phyloP scores from a whole-genome alignment of 1,140 invertebrate species.

The Platyura marginata region DNA sequence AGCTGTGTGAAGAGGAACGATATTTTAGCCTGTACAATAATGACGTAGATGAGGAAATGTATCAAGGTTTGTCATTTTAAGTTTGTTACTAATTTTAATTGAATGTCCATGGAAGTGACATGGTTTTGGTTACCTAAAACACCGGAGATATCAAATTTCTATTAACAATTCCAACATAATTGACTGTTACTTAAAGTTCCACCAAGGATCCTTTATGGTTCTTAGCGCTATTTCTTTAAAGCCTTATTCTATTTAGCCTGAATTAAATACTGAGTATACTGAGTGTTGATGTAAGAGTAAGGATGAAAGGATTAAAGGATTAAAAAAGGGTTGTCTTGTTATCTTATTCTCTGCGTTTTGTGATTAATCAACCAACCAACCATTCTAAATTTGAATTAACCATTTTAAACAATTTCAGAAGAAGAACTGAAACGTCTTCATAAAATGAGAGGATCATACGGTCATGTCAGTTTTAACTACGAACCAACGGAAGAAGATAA shows the following conservation, averaged over 20 bases:
- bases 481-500: constrained; percentile 25
- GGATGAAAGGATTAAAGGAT: too few relatives aligned
- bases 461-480: constrained; percentile 68
- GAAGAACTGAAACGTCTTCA: constrained; percentile 79
- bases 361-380: not conserved
- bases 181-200: too few relatives aligned
- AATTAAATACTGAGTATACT: too few relatives aligned
- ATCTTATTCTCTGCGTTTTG: not conserved
- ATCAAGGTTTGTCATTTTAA: constrained; percentile 41
- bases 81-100: not conserved
- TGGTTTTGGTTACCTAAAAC: too few relatives aligned
- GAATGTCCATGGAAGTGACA: not conserved
- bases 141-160: too few relatives aligned
- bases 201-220: too few relatives aligned
- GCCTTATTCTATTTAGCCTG: too few relatives aligned
- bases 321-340: too few relatives aligned
- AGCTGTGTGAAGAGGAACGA: constrained; percentile 76
- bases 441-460: constrained; percentile 39
- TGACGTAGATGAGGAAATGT: constrained; percentile 66
- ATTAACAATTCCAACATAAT: constrained; percentile 6
- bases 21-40: constrained; percentile 74
- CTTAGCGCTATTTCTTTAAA: too few relatives aligned
- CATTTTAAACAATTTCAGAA: constrained; percentile 40
- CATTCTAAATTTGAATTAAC: not conserved
- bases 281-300: too few relatives aligned